A percentile compares a stretch with the other conserved stretches of the same genome.
Evolutionary conservation across 23 tunicate genomes (phyloP).

Genomic region (Trididemnum miniatum): DNA sequence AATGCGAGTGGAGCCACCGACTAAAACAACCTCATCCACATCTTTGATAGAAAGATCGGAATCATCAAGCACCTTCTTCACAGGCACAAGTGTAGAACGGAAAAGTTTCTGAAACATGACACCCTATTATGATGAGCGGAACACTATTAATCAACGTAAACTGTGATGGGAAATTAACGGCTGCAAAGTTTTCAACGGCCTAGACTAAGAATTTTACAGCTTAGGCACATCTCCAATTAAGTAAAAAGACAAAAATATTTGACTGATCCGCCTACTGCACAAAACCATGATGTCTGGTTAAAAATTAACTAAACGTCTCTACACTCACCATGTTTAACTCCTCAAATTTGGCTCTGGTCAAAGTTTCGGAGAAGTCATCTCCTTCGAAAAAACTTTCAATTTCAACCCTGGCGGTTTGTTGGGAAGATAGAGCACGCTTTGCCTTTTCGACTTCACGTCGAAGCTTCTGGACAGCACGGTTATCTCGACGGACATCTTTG

Average conservation of each 20-base stretch:
- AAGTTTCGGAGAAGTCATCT: constrained; percentile 91
- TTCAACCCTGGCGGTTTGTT: constrained; percentile 85
- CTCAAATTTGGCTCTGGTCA: constrained; percentile 98
- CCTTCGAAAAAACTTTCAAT: constrained; percentile 94
- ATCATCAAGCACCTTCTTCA: constrained; percentile 88
- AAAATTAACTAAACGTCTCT: no score
- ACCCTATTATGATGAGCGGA: no score
- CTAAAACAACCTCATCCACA: constrained; percentile 94
- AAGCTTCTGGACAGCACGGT: constrained; percentile 90
- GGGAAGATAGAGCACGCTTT: constrained; percentile 90
- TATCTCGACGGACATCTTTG: constrained; percentile 82
- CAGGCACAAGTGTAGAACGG: constrained; percentile 84
- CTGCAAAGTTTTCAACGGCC: no score
- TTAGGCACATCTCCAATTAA: background rate
- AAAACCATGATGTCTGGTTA: no score
- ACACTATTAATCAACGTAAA: no score
- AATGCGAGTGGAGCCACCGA: constrained; percentile 99
- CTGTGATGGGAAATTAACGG: no score
- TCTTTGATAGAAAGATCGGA: constrained; percentile 73
- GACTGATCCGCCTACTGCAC: background rate
- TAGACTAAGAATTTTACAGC: background rate
- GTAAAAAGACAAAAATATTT: background rate
- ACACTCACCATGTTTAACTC: constrained; percentile 90
- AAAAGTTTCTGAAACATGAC: constrained; percentile 69
- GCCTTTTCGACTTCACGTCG: constrained; percentile 98